Base-by-base conservation (phyloP, 2,797 vertebrate genomes). In the Agapornis canus region DNA sequence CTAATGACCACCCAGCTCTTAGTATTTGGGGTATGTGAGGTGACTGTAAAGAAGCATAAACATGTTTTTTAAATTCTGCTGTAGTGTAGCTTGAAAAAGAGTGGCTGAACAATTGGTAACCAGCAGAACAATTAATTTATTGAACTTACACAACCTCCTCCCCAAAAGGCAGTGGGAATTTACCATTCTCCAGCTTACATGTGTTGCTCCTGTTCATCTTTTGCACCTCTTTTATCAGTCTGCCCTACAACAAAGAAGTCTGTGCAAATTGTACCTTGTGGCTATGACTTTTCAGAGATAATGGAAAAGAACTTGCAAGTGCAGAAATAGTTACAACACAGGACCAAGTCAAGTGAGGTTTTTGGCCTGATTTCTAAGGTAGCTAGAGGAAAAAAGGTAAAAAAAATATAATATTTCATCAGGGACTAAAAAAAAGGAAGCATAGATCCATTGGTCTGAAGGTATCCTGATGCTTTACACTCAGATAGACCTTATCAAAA, bases 381-480 rank as follows among this genome's bases (percentile, higher is more conserved):
- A 83, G 6, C 10, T 51, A 23, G 31, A 78, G 13, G 5, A 5
- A 42, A 47, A 68, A n/a, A 29, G 2, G 2, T 13, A 7, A 4
- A 15, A 11, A 40, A 49, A 29, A 18, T 6, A 22, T 5, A 45
- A 6, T 13, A 22, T 47, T 51, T 75, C 5, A 19, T 68, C 10
- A 48, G n/a, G 12, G 18, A 54, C 11, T 39, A 32, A n/a, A 75
- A 57, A 40, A 43, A 47, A 9, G 4, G 63, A 61, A 79, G 59
- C 5, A 13, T 15, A 27, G 4, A 3, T 78, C n/a, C 4, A 2
- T 27, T 59, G 49, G 17, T 32, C 40, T 69, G 54, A 48, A 59
- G 0, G 0, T 48, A 39, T 9, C 1, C 54, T 64, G 61, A 8
- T 29, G 4, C 40, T 57, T 42, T 64, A 19, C 13, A 54, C 11